These are phyloP conservation scores for Lethenteron reissneri DNA, from an alignment of 2,113 vertebrate species.

Conservation along the genomic window DNA sequence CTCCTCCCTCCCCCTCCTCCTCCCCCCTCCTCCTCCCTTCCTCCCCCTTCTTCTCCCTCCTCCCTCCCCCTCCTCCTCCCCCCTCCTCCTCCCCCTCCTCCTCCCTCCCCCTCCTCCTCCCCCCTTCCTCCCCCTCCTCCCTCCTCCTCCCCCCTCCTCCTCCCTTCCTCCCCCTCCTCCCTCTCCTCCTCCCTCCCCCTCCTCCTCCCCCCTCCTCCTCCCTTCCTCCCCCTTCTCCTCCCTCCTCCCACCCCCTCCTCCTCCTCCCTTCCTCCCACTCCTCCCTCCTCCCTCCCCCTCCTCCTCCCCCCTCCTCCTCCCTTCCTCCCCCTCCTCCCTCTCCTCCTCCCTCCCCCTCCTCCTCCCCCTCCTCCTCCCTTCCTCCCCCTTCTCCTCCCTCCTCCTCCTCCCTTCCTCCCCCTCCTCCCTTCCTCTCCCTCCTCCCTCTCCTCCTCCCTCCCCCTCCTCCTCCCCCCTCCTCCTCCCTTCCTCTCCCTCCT, in stretches of 20 bases:
- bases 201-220: not conserved
- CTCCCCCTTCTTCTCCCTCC: not conserved
- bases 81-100: not conserved
- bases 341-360: too few species aligned
- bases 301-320: not conserved
- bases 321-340: too few species aligned
- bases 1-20: not conserved
- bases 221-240: not conserved
- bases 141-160: not conserved
- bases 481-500: too few species aligned
- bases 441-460: too few species aligned
- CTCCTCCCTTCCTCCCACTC: not conserved
- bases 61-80: not conserved
- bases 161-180: not conserved
- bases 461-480: too few species aligned
- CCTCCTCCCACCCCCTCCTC: not conserved
- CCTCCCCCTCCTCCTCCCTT: not conserved
- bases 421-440: too few species aligned
- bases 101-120: not conserved
- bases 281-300: not conserved
- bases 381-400: not conserved
- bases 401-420: not conserved
- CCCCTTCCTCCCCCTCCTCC: not conserved
- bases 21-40: not conserved
- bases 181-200: too few species aligned